Evolutionary conservation across 1,140 invertebrate genomes (phyloP), one percentile per base, ranked within the genome.

Genomic region (Mycetomoellerius zeteki): DNA sequence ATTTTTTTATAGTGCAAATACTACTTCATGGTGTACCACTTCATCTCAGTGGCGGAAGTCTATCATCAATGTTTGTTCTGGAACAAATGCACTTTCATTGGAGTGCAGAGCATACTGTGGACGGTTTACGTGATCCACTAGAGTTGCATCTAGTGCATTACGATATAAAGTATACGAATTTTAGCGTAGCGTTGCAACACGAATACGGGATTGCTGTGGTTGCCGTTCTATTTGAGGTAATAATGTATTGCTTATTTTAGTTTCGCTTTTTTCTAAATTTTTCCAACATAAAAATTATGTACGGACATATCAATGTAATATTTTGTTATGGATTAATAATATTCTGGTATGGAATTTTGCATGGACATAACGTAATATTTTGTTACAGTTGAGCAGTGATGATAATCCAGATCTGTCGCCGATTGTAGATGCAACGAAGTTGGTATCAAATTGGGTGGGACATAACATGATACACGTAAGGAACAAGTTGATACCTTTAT

Each of bases 11-110:
- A 95, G 91, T 96, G 1, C 92, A 94, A 86, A 91, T 96, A 64
- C 91, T 93, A 60, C 77, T 94, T 24, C 72, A 90, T 16, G 92
- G 89, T 30, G 58, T 89, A 6, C 90, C 94, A 19, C 90, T 96
- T 64, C 93, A 92, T 16, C 75, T 96, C 3, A 93, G 90, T 78
- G 95, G 95, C 24, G 96, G 96, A n/a, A 96, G 95, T n/a, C 92
- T 96, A 33, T 91, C 95, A 16, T 93, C 93, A 3, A 95, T 95
- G 2, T 98, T 96, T 91, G 91, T 95, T 12, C 94, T 98, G 62
- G 95, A 97, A 50, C 97, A 97, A 91, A 95, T 98, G 33, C 98
- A 98, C 91, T 96, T 98, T 89, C 98, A 98, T 91, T 98, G 97
- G 97, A 96, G 96, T 72, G 97, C 97, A 0, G 98, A 98, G 92